Base-by-base conservation (phyloP, 35 echinoderm and acorn worm species). In the Apostichopus parvimensis region DNA sequence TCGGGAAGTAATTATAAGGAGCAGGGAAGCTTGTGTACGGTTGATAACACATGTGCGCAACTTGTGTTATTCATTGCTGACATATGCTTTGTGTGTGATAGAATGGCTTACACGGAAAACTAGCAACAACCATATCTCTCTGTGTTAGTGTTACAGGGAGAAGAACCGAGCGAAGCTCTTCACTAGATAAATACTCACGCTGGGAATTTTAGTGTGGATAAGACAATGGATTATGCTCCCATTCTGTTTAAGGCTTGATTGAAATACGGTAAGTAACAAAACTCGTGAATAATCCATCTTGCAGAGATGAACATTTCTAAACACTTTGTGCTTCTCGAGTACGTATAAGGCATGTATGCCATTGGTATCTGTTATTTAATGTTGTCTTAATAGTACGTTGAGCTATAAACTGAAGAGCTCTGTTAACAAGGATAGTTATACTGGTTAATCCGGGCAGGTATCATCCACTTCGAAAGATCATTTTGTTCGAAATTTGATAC, bases 1-100 rank as follows among this genome's bases (percentile, higher is more conserved):
- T 84, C 57, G 53, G 81, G 81, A 84, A 56, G 81, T 84, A 84
- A 84, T 84, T 84, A 84, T 84, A 84, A 84, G 54, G 81, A 84
- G 81, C 54, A 84, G 14, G 54, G 52, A 84, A 84, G 81, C 55
- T 84, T 24, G 55, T 59, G 81, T 84, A 58, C 81, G 17, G 81
- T 84, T 59, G 81, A 84, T 84, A 84, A 84, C 81, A 84, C 81
- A 58, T 84, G 81, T 84, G 81, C 58, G 81, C 81, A 58, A 59
- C 20, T 56, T 58, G 25, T 84, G 56, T 84, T 56, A 9, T 84
- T 60, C 81, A 52, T 25, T 84, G 81, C 81, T 84, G 81, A 58
- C 81, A 84, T 84, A 84, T 84, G 81, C 54, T 84, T 56, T 20
- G 81, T 58, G 54, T 84, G 81, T 84, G 28, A 54, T 24, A 59